These are phyloP conservation scores for Epirrita christyi DNA, from an alignment of 2,888 invertebrate genomes.

Conservation along the genomic window DNA sequence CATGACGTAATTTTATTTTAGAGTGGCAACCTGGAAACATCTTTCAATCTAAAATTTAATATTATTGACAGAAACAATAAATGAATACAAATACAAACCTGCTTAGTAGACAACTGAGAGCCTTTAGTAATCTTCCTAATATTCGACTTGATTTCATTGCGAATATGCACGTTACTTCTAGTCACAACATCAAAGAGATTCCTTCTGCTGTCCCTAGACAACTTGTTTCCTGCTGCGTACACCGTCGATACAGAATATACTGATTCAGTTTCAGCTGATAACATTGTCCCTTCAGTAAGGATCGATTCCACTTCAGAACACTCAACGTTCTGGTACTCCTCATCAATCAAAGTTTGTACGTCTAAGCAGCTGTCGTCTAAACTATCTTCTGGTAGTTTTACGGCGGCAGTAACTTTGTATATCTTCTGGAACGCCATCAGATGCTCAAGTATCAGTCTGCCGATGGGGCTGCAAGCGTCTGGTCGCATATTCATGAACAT, in stretches of 20 bases:
- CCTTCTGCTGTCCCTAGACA: conserved; percentile 69
- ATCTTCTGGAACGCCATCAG: conserved; percentile 81
- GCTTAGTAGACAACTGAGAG: conserved; percentile 77
- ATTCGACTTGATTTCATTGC: conserved; percentile 71
- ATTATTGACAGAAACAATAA: too few species aligned
- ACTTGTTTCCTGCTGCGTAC: conserved; percentile 64
- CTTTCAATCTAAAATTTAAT: too few species aligned
- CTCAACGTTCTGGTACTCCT: conserved; percentile 78
- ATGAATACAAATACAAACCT: conserved; percentile 53
- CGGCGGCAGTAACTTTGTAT: conserved; percentile 65
- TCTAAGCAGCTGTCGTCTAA: conserved; percentile 71
- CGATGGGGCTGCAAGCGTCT: conserved; percentile 83
- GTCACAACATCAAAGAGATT: conserved; percentile 78
- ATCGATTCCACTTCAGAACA: conserved; percentile 72
- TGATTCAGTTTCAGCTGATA: conserved; percentile 74
- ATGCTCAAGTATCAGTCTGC: conserved; percentile 82
- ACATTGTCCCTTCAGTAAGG: conserved; percentile 69
- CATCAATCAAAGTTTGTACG: conserved; percentile 73
- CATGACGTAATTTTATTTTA: too few species aligned
- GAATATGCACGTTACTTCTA: conserved; percentile 69
- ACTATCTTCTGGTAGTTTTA: conserved; percentile 62
- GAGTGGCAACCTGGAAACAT: too few species aligned
- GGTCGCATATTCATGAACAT: conserved; percentile 85
- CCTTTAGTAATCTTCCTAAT: conserved; percentile 77
- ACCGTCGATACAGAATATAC: conserved; percentile 74